Conservation (phyloP, 2,888 invertebrate genomes). For the Bembecia ichneumoniformis region DNA sequence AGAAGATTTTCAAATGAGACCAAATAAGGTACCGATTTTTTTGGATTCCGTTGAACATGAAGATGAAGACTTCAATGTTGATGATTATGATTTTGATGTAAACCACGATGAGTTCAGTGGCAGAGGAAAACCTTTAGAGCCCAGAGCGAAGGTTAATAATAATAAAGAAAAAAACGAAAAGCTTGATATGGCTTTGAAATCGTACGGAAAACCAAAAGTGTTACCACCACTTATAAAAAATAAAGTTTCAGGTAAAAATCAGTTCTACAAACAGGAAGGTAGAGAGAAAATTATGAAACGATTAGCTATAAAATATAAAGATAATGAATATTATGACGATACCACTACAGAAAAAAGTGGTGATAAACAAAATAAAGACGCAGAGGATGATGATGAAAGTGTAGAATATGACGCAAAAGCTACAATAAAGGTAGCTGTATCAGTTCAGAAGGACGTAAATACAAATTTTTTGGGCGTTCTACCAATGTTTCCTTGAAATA, state of each 20-base stretch:
- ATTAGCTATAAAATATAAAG: conserved; percentile 18
- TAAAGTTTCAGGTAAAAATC: conserved; percentile 11
- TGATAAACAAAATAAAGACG: conserved; percentile 13
- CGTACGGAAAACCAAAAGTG: conserved; percentile 7
- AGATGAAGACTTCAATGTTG: conserved; percentile 55
- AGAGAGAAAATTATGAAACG: conserved; percentile 16
- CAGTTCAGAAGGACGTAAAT: conserved; percentile 21
- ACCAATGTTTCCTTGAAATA: conserved; percentile 34
- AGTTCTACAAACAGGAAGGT: conserved; percentile 17
- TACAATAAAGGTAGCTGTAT: conserved; percentile 25
- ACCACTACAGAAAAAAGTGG: conserved; percentile 22
- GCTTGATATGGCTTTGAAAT: conserved; percentile 3
- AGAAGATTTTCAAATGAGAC: conserved; percentile 40
- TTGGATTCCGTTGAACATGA: conserved; percentile 45
- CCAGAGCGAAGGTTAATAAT: conserved; percentile 25
- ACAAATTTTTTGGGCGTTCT: conserved; percentile 28
- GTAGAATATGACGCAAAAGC: conserved; percentile 22
- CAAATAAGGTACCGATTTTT: conserved; percentile 20
- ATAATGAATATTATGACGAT: conserved; percentile 37
- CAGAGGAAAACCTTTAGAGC: conserved; percentile 44
- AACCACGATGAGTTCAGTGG: conserved; percentile 51
- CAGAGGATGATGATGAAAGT: conserved; percentile 28
- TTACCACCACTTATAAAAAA: conserved; percentile 15
- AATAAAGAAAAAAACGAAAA: conserved; percentile 6
- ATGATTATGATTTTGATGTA: conserved; percentile 56